Conservation (phyloP, 2,888 invertebrate species). For the Machimus rusticus region DNA sequence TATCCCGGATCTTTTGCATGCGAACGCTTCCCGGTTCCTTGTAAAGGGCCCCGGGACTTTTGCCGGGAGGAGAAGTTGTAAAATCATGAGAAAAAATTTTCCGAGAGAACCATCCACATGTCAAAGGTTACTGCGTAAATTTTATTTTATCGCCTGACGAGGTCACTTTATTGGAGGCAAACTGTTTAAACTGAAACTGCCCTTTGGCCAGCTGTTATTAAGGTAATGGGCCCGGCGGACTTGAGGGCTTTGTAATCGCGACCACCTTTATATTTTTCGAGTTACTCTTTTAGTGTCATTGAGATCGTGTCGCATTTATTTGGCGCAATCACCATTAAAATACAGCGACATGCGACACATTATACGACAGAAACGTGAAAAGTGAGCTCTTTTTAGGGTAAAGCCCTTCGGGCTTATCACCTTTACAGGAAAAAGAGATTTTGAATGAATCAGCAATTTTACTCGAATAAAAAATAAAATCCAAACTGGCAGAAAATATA, state of each 20-base stretch:
- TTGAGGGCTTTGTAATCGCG: background rate
- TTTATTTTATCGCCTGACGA: slow-evolving; percentile 17
- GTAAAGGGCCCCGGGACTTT: background rate
- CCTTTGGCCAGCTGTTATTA: background rate
- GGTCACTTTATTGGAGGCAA: slow-evolving; percentile 21
- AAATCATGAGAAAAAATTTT: background rate
- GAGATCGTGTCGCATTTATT: background rate
- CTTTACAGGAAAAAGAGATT: background rate
- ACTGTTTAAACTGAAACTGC: background rate
- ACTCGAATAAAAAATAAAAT: background rate
- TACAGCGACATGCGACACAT: background rate
- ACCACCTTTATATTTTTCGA: background rate
- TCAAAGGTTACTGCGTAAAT: slow-evolving; percentile 12
- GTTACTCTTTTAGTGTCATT: background rate
- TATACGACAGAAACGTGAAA: background rate
- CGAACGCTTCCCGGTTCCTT: background rate
- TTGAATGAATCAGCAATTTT: background rate
- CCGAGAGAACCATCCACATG: background rate
- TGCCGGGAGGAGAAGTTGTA: background rate
- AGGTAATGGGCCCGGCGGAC: slow-evolving; percentile 1
- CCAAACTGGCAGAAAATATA: background rate
- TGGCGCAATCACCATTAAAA: background rate
- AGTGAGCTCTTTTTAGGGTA: background rate
- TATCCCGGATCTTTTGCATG: background rate
- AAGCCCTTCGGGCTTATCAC: background rate